Conservation (phyloP, 2,797 vertebrate genomes). For the Mormyrops attenuatus region DNA sequence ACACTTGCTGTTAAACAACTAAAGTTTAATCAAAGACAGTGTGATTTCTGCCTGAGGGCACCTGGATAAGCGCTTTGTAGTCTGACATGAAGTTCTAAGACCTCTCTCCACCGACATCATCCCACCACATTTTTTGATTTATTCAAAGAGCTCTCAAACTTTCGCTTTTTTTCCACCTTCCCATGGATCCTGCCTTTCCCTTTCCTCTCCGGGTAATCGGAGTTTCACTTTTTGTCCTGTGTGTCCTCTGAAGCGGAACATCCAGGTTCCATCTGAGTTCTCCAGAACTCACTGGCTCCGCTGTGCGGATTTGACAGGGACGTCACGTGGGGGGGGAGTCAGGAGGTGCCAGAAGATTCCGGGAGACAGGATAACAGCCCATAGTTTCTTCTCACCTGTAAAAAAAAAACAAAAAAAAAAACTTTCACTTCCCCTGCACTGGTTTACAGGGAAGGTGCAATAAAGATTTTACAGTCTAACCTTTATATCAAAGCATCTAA, state of each 20-base stretch:
- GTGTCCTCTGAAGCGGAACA: conserved; percentile 15
- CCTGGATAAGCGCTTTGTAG: conserved; percentile 18
- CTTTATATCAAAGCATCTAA: not conserved
- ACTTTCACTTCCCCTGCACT: not conserved
- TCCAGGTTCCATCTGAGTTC: conserved; percentile 6
- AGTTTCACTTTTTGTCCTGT: conserved; percentile 32
- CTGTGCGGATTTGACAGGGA: not conserved
- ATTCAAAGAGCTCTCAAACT: conserved; percentile 43
- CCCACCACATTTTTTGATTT: conserved; percentile 42
- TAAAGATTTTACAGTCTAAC: not conserved
- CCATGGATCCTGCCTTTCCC: not conserved
- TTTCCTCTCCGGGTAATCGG: conserved; percentile 14
- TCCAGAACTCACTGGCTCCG: not conserved
- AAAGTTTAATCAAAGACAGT: conserved; percentile 52
- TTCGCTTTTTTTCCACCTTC: conserved; percentile 8
- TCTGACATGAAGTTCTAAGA: conserved; percentile 24
- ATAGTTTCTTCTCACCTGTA: not conserved
- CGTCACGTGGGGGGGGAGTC: not conserved
- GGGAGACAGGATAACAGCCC: not conserved
- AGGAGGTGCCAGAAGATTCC: not conserved
- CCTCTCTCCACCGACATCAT: conserved; percentile 35
- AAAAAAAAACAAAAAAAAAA: not conserved
- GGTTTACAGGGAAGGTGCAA: not conserved
- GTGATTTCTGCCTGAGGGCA: conserved; percentile 39
- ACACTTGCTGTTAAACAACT: conserved; percentile 49